These are phyloP conservation scores for Zaprionus africanus DNA, from an alignment of 1,140 invertebrate species.

Conservation along the genomic window DNA sequence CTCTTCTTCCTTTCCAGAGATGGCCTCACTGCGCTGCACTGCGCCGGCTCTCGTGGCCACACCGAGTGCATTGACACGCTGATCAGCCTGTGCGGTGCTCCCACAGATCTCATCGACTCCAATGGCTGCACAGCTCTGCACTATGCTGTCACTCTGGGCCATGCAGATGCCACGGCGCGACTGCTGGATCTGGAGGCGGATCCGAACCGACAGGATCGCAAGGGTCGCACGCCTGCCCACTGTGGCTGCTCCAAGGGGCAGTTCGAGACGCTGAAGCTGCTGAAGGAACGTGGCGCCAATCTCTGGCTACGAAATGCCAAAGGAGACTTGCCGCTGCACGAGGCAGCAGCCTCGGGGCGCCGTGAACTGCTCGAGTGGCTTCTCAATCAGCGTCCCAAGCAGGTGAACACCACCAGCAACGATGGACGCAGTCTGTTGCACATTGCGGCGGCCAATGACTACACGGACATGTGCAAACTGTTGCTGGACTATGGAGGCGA, in stretches of 20 bases:
- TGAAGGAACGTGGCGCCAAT: constrained; percentile 92
- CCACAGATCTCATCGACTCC: constrained; percentile 93
- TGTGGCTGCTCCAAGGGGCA: constrained; percentile 98
- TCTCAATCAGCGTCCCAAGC: constrained; percentile 91
- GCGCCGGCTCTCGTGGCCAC: constrained; percentile 97
- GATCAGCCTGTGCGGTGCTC: constrained; percentile 94
- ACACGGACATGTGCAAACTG: constrained; percentile 96
- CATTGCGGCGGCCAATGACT: constrained; percentile 96
- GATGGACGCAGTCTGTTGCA: constrained; percentile 97
- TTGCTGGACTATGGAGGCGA: constrained; percentile 92
- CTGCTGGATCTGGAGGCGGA: constrained; percentile 95
- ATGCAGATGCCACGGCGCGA: constrained; percentile 96
- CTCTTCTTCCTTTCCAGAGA: constrained; percentile 86
- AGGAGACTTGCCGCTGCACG: constrained; percentile 96
- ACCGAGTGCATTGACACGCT: constrained; percentile 96
- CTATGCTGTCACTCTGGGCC: constrained; percentile 97
- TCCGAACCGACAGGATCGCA: constrained; percentile 95
- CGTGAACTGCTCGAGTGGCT: constrained; percentile 95
- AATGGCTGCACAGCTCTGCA: constrained; percentile 98
- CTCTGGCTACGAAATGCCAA: constrained; percentile 96
- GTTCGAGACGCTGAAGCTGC: constrained; percentile 86
- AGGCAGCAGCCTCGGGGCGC: constrained; percentile 96
- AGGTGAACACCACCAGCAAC: constrained; percentile 95
- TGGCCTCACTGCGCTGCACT: constrained; percentile 95
- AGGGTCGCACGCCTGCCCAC: constrained; percentile 92